Percentiles rank a stretch among this genome's conserved stretches.
Conservation (phyloP, 2,113 vertebrate species). For the Dasypus novemcinctus region DNA sequence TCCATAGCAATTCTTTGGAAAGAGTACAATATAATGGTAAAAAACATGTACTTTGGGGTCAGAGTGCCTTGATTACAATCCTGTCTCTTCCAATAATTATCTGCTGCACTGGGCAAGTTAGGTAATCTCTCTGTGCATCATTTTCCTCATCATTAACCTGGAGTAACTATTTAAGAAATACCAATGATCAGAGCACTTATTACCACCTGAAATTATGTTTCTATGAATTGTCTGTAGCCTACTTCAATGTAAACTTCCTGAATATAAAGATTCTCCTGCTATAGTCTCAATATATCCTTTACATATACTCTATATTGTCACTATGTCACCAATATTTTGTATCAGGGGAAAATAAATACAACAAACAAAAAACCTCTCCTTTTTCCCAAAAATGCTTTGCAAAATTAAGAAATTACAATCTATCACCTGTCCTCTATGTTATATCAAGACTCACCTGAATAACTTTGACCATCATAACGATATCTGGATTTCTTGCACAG, state of each 20-base stretch:
- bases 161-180: background rate
- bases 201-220: background rate
- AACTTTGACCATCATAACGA: accelerated
- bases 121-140: background rate
- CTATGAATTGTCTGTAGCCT: background rate
- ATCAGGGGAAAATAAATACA: background rate
- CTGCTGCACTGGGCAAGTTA: background rate
- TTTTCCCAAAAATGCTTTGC: background rate
- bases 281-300: background rate
- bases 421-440: too few species aligned
- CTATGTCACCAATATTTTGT: background rate
- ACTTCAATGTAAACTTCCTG: background rate
- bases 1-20: background rate
- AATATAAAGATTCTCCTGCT: background rate
- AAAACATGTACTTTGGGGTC: background rate
- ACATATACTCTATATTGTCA: background rate
- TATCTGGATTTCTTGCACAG: constrained; percentile 49
- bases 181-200: background rate
- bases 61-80: background rate
- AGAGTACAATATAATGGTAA: background rate
- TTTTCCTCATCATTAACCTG: background rate
- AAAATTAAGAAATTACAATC: background rate
- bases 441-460: background rate
- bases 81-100: background rate
- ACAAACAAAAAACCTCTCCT: background rate